phyloP scores from a whole-genome alignment of 2,888 invertebrate genomes.

The Dyspetes luteomarginatus region DNA sequence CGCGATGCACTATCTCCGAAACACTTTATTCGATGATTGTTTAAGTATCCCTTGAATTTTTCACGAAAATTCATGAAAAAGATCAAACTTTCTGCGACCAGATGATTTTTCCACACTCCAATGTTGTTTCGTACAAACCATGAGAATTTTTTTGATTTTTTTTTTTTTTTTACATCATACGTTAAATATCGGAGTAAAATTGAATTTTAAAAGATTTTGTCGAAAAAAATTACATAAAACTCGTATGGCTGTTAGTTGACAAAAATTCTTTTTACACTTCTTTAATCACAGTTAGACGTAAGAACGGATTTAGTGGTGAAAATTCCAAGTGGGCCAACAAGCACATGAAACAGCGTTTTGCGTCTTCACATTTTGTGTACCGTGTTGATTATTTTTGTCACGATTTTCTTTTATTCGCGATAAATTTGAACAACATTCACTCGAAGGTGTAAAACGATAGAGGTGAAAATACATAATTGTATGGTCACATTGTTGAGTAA shows the following conservation, averaged over 20 bases:
- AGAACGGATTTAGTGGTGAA: conserved; percentile 23
- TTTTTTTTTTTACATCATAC: neutral
- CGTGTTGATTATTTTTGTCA: conserved; percentile 1
- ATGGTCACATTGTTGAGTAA: conserved; percentile 15
- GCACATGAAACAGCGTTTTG: conserved; percentile 76
- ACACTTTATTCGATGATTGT: conserved; percentile 5
- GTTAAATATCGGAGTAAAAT: no score
- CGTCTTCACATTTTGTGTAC: conserved; percentile 67
- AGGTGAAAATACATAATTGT: neutral
- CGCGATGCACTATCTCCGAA: conserved; percentile 51
- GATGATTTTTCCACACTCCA: conserved; percentile 31
- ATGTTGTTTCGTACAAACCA: neutral
- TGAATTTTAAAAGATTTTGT: no score
- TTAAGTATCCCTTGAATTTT: no score
- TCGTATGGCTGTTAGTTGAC: neutral
- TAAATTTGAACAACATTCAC: neutral
- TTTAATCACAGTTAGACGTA: conserved; percentile 10
- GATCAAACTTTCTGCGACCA: conserved; percentile 26
- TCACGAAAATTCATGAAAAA: conserved; percentile 12
- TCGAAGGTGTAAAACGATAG: neutral
- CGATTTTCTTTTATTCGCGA: neutral
- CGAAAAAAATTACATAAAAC: conserved; percentile 1
- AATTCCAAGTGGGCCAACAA: conserved; percentile 68
- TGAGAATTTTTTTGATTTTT: neutral
- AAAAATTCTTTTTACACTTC: conserved; percentile 38